These are phyloP conservation scores for Aurelia aurita DNA, from an alignment of 30 jellyfish, hydroid and myxozoan genomes.

Conservation along the genomic window DNA sequence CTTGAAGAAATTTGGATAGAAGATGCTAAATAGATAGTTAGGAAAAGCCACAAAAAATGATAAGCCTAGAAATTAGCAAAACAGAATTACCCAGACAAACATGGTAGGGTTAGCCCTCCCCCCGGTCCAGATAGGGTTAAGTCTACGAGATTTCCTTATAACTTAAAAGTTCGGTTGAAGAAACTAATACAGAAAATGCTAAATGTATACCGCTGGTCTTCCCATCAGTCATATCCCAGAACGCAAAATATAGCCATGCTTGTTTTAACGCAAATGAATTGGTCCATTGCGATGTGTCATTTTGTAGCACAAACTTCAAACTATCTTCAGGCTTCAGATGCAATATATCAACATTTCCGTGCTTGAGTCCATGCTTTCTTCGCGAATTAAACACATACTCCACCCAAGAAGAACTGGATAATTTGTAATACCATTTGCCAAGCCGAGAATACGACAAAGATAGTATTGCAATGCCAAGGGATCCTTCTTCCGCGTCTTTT, in stretches of 20 bases:
- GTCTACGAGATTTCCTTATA: too few species aligned
- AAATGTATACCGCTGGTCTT: slow-evolving; percentile 31
- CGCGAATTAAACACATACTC: slow-evolving; percentile 3
- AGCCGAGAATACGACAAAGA: slow-evolving; percentile 19
- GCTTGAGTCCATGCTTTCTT: background rate
- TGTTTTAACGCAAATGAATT: slow-evolving; percentile 34
- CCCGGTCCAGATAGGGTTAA: too few species aligned
- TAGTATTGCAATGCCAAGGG: slow-evolving; percentile 63
- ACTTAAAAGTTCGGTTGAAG: too few species aligned
- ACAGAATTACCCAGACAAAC: too few species aligned
- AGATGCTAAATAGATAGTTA: too few species aligned
- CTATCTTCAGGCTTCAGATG: slow-evolving; percentile 55
- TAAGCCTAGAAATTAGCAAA: too few species aligned
- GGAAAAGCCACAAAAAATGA: too few species aligned
- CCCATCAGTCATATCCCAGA: slow-evolving; percentile 80
- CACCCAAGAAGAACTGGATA: slow-evolving; percentile 44
- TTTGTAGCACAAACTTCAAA: slow-evolving; percentile 54
- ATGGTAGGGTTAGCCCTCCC: too few species aligned
- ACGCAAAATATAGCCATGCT: slow-evolving; percentile 56
- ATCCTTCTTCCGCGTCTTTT: slow-evolving; percentile 49
- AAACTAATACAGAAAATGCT: background rate
- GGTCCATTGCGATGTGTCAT: slow-evolving; percentile 63
- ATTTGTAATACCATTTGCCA: slow-evolving; percentile 79
- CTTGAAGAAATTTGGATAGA: too few species aligned
- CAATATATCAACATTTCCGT: slow-evolving; percentile 3